Percentiles rank a stretch among this genome's conserved stretches.
Evolutionary conservation across 1,140 invertebrate genomes (phyloP).

Genomic region (Macrocentrus cingulum): DNA sequence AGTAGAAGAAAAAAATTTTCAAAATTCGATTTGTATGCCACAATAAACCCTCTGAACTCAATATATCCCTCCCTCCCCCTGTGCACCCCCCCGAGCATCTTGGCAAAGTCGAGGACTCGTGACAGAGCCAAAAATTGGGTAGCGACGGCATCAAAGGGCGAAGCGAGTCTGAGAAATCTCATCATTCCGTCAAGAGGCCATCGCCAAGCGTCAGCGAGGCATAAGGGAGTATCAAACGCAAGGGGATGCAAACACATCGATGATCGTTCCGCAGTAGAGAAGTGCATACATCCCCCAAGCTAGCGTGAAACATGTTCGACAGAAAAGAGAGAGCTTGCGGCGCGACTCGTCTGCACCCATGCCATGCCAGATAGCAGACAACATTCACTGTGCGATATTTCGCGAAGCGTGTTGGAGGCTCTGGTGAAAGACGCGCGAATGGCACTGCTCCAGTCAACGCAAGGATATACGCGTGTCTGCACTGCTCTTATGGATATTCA

Average conservation of each 20-base stretch:
- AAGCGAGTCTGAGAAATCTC: conserved; percentile 21
- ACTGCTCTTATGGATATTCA: conserved; percentile 48
- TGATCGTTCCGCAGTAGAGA: conserved; percentile 26
- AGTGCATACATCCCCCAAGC: conserved; percentile 2
- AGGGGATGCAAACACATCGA: conserved; percentile 31
- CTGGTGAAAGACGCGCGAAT: conserved; percentile 45
- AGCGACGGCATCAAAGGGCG: background rate
- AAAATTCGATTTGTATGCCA: background rate
- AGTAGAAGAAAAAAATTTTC: too few relatives aligned
- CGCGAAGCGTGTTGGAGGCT: conserved; percentile 40
- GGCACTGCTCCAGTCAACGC: too few relatives aligned
- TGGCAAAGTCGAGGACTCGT: background rate
- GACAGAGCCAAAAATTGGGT: background rate
- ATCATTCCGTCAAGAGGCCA: conserved; percentile 23
- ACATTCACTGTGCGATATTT: conserved; percentile 46
- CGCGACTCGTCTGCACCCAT: conserved; percentile 23
- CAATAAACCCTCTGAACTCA: too few relatives aligned
- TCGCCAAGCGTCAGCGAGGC: conserved; percentile 13
- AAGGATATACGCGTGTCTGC: conserved; percentile 16
- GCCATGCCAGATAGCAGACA: too few relatives aligned
- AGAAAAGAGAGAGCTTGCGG: background rate
- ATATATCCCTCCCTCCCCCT: too few relatives aligned
- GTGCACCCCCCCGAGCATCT: too few relatives aligned
- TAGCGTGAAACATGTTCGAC: conserved; percentile 8
- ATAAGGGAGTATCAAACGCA: conserved; percentile 21